Percentiles rank a stretch among this genome's conserved stretches.
Evolutionary conservation across 2,113 vertebrate species (phyloP).

Genomic region (Sterna hirundo): DNA sequence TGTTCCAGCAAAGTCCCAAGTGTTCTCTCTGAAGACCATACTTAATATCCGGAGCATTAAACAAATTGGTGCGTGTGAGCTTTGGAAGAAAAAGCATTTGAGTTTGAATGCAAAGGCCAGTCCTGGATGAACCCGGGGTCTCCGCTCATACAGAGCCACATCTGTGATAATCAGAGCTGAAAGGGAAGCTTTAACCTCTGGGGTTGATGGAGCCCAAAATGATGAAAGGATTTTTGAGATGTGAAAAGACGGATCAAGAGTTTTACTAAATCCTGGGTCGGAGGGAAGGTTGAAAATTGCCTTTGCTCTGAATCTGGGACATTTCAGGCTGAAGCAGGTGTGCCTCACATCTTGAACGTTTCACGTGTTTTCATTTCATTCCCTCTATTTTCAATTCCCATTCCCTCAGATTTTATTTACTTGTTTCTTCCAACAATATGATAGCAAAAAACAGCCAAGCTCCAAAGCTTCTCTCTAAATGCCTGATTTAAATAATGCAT

Average conservation of each 20-base stretch:
- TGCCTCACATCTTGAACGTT: conserved; percentile 1
- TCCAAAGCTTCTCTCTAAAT: conserved; percentile 32
- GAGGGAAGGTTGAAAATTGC: conserved; percentile 24
- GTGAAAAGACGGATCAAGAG: conserved; percentile 39
- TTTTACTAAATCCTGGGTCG: conserved; percentile 21
- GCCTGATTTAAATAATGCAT: conserved; percentile 54
- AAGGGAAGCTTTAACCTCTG: conserved; percentile 65
- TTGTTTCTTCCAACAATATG: not conserved
- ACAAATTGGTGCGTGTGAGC: not conserved
- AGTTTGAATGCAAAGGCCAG: conserved; percentile 24
- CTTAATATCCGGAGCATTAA: conserved; percentile 16
- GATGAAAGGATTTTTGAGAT: conserved; percentile 53
- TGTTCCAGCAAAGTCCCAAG: not conserved
- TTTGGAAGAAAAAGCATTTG: conserved; percentile 9
- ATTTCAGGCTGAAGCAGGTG: conserved; percentile 27
- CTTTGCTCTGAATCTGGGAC: conserved; percentile 27
- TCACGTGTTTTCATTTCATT: not conserved
- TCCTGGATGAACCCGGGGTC: not conserved
- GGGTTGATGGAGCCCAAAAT: conserved; percentile 4
- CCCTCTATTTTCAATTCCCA: conserved; percentile 25
- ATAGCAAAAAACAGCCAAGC: conserved; percentile 1
- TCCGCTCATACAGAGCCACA: conserved; percentile 32
- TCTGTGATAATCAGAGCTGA: conserved; percentile 68
- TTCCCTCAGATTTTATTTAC: conserved; percentile 29
- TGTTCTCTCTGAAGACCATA: not conserved